Evolutionary conservation across 2,888 invertebrate species (phyloP).

Genomic region (Heterodera filipjevi): DNA sequence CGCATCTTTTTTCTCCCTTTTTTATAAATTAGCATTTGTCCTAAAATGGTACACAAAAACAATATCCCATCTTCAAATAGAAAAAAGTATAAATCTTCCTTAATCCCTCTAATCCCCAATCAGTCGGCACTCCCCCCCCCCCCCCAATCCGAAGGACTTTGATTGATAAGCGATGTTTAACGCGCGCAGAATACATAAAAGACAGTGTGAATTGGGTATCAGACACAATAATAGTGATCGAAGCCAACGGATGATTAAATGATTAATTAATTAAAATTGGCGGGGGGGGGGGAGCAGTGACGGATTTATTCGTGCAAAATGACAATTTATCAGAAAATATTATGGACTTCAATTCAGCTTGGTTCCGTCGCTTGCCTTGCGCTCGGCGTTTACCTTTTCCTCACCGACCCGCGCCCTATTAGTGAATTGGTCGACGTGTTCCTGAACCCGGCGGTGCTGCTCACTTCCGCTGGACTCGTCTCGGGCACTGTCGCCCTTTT

Average conservation of each 20-base stretch:
- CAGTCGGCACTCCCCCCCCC: not conserved
- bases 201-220: not conserved
- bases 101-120: not conserved
- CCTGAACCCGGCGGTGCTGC: conserved; percentile 60
- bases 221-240: not conserved
- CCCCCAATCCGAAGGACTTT: not conserved
- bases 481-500: conserved; percentile 56
- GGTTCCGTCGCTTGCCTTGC: conserved; percentile 57
- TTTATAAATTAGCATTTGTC: not conserved
- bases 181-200: not conserved
- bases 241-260: not conserved
- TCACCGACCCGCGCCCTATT: conserved; percentile 60
- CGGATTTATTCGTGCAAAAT: not conserved
- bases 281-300: not conserved
- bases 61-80: not conserved
- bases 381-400: conserved; percentile 63
- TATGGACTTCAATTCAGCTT: conserved; percentile 56
- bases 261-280: not conserved
- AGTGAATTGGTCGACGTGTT: conserved; percentile 56
- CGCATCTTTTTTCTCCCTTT: too few relatives aligned
- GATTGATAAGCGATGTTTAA: not conserved
- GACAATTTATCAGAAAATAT: not conserved
- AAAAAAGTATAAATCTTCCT: not conserved
- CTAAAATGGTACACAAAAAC: not conserved
- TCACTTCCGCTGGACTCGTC: conserved; percentile 51